Conservation (phyloP, 2,888 invertebrate genomes). For the Argyresthia albistria region DNA sequence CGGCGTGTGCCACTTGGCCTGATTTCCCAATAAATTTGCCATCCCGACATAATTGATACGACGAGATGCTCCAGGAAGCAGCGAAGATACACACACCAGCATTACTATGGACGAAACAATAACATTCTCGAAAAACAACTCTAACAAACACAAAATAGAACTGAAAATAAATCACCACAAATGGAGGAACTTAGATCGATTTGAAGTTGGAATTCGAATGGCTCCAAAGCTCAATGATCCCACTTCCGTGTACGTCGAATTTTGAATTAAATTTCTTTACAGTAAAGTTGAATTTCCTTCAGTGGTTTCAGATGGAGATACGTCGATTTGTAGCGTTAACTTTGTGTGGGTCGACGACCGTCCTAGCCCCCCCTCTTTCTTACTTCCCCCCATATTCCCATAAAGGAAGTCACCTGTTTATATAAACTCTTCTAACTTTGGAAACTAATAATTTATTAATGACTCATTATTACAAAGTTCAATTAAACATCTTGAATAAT, state of each 20-base stretch:
- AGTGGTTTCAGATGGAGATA: constrained; percentile 18
- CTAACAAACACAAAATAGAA: constrained; percentile 12
- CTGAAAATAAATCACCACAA: constrained; percentile 13
- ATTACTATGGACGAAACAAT: constrained; percentile 27
- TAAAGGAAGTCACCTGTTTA: constrained; percentile 24
- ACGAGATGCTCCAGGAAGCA: constrained; percentile 60
- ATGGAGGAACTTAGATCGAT: constrained; percentile 26
- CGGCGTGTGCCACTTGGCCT: constrained; percentile 42
- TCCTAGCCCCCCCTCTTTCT: constrained; percentile 46
- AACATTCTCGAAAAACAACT: constrained; percentile 14
- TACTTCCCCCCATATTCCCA: constrained; percentile 3
- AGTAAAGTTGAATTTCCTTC: constrained; percentile 25
- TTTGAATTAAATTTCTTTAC: constrained; percentile 19
- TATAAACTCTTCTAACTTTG: background rate
- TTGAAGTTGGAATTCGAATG: constrained; percentile 33
- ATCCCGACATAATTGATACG: constrained; percentile 57
- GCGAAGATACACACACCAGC: constrained; percentile 30
- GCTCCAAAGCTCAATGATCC: constrained; percentile 66
- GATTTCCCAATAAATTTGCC: constrained; percentile 60
- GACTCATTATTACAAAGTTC: too few relatives aligned
- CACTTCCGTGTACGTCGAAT: constrained; percentile 32
- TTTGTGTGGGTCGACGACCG: constrained; percentile 50
- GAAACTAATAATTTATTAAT: too few relatives aligned
- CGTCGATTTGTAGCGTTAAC: constrained; percentile 20
- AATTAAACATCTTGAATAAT: too few relatives aligned